Percentiles rank a stretch among this genome's conserved stretches.
Evolutionary conservation across 2,888 invertebrate species (phyloP).

Genomic region (Hipparchia sbordonii): DNA sequence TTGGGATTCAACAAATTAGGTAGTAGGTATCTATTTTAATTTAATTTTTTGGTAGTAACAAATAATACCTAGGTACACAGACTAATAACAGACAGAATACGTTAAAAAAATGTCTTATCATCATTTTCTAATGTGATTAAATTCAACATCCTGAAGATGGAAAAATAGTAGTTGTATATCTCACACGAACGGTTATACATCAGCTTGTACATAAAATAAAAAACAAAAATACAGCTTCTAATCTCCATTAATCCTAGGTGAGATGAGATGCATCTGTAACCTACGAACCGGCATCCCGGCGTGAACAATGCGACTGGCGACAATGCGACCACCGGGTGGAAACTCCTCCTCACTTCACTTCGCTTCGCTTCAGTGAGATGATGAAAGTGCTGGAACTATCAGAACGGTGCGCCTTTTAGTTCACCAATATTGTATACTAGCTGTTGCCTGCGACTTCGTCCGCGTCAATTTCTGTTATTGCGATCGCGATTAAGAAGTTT

Average conservation of each 20-base stretch:
- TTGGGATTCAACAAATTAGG: no score
- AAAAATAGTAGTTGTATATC: no score
- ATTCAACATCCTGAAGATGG: no score
- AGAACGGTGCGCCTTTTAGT: conserved; percentile 27
- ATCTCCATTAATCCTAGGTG: conserved; percentile 30
- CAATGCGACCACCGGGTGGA: conserved; percentile 60
- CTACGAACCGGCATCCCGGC: conserved; percentile 35
- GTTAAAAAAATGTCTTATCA: no score
- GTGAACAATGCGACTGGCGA: conserved; percentile 51
- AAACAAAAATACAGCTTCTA: conserved; percentile 29
- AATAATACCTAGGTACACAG: no score
- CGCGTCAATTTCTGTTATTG: no score
- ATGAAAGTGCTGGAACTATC: conserved; percentile 48
- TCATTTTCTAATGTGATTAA: no score
- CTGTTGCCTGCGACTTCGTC: no score
- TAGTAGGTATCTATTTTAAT: no score
- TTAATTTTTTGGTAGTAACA: no score
- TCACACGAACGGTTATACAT: background rate
- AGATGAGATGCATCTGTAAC: conserved; percentile 32
- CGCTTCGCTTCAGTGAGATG: conserved; percentile 50
- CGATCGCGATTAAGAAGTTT: no score
- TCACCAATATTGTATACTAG: conserved; percentile 1
- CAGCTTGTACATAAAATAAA: background rate
- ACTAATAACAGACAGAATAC: no score
- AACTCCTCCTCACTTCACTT: conserved; percentile 41